Conservation (phyloP, 30 jellyfish, hydroid and myxozoan species). For the Aurelia aurita region DNA sequence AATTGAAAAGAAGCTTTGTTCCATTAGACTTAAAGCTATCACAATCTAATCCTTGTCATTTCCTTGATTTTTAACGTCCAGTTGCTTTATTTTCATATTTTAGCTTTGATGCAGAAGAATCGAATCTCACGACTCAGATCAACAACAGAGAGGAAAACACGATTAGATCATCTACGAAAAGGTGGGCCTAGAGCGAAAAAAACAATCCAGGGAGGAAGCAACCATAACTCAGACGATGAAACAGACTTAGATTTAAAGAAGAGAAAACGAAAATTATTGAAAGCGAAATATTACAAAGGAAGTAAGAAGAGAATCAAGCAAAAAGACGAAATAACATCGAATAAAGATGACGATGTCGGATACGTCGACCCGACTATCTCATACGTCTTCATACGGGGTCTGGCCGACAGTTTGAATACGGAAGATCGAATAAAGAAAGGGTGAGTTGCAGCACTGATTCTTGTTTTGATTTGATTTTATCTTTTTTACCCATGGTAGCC, state of each 20-base stretch:
- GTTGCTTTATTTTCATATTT: neutral
- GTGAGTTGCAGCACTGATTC: neutral
- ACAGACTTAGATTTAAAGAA: slow-evolving; percentile 26
- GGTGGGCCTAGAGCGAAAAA: slow-evolving; percentile 72
- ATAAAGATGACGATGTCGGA: slow-evolving; percentile 61
- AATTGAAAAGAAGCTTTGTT: too few relatives aligned
- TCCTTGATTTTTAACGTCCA: too few relatives aligned
- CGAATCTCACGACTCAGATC: slow-evolving; percentile 92
- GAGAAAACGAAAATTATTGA: slow-evolving; percentile 47
- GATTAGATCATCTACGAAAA: slow-evolving; percentile 92
- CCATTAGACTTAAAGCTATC: too few relatives aligned
- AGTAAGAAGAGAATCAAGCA: slow-evolving; percentile 52
- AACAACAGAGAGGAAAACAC: slow-evolving; percentile 87
- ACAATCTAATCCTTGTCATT: too few relatives aligned
- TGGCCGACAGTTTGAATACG: slow-evolving; percentile 86
- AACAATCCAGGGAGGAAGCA: slow-evolving; percentile 40
- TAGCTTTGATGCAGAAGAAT: slow-evolving; percentile 92
- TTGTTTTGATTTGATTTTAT: too few relatives aligned
- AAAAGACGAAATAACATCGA: slow-evolving; percentile 19
- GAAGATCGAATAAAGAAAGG: slow-evolving; percentile 75
- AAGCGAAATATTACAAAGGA: slow-evolving; percentile 59
- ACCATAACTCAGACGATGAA: slow-evolving; percentile 63
- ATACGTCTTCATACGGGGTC: slow-evolving; percentile 80
- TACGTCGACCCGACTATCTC: slow-evolving; percentile 90
- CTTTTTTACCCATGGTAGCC: too few relatives aligned